These are phyloP conservation scores for Capitella teleta DNA, from an alignment of 1,140 invertebrate species.

Conservation along the genomic window DNA sequence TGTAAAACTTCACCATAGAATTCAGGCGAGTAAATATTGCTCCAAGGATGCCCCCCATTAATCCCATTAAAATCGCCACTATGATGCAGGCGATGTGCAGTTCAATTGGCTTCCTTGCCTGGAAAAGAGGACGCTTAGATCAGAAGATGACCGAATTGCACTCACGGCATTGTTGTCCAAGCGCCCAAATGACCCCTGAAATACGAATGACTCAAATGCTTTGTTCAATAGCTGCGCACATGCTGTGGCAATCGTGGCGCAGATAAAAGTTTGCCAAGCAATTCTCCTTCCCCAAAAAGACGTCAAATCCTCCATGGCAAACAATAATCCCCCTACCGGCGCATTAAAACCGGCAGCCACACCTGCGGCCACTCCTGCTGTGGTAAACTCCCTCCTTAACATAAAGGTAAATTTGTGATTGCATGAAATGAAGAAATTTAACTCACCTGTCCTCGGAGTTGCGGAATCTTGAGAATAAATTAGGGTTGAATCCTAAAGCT, in stretches of 20 bases:
- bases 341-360: conserved; percentile 90
- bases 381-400: conserved; percentile 95
- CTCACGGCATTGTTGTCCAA: conserved; percentile 7
- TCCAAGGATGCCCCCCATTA: conserved; percentile 62
- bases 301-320: conserved; percentile 82
- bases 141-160: too few species aligned
- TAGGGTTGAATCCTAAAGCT: conserved; percentile 16
- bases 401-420: too few species aligned
- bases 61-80: conserved; percentile 8
- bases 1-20: not conserved
- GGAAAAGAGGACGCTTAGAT: too few species aligned
- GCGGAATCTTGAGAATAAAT: conserved; percentile 18
- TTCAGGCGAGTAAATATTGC: conserved; percentile 69
- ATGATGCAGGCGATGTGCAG: conserved; percentile 6
- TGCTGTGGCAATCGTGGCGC: conserved; percentile 24
- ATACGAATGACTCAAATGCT: conserved; percentile 20
- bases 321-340: conserved; percentile 91
- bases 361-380: conserved; percentile 92
- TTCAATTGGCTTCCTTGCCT: not conserved
- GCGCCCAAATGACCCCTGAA: conserved; percentile 18
- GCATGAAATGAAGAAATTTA: too few species aligned
- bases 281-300: conserved; percentile 26
- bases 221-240: conserved; percentile 23
- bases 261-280: conserved; percentile 28
- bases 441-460: conserved; percentile 24